Evolutionary conservation across 2,113 vertebrate species (phyloP).

Genomic region (Burhinus bistriatus): DNA sequence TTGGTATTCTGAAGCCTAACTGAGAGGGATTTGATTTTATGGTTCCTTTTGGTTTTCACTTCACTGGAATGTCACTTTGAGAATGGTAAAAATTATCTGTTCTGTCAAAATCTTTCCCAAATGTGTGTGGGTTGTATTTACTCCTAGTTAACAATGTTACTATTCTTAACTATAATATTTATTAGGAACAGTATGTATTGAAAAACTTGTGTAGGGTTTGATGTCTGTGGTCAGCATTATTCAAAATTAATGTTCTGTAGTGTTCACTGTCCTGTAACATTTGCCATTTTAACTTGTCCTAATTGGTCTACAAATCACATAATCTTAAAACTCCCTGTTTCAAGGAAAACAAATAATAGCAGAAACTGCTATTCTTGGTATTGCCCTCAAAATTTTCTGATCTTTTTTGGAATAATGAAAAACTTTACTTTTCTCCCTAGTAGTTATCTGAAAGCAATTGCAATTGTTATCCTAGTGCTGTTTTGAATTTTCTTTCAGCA

Average conservation of each 20-base stretch:
- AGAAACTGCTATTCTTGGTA: neutral
- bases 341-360: neutral
- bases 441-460: neutral
- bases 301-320: neutral
- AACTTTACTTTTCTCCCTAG: neutral
- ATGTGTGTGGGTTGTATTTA: neutral
- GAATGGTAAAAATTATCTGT: neutral
- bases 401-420: neutral
- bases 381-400: neutral
- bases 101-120: neutral
- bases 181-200: neutral
- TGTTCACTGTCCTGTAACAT: neutral
- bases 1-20: neutral
- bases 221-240: neutral
- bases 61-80: neutral
- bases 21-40: neutral
- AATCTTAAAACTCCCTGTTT: neutral
- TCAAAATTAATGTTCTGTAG: neutral
- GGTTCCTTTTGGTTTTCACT: neutral
- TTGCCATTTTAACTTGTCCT: neutral
- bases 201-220: neutral
- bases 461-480: neutral
- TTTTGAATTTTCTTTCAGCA: neutral
- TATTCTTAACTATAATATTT: neutral
- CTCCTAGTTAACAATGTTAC: neutral